Base-by-base conservation (phyloP, 2,797 vertebrate species). In the Tenualosa ilisha region DNA sequence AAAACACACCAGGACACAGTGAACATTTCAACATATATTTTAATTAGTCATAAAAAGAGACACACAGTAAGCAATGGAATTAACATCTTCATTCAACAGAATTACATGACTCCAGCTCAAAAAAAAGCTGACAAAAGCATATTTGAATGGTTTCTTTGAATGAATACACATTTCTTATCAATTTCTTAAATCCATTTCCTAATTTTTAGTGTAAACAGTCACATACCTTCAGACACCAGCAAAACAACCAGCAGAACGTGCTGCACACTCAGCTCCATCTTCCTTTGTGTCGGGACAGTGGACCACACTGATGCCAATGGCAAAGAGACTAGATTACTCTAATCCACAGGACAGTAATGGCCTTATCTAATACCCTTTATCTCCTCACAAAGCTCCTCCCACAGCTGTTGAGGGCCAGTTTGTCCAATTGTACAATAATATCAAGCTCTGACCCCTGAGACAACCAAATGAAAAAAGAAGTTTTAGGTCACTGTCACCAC, bases 181-280 rank as follows among this genome's bases (percentile, higher is more conserved):
- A 72, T 7, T 17, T 37, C 20, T 43, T 22, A 43, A 6, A 75
- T 26, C 4, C 15, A 43, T 43, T 43, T 20, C 24, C 22, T 22
- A 13, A 20, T 37, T 75, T 75, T 20, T 22, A 20, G 22, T 1
- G 22, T 72, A 26, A 79, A 12, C 50, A 72, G 37, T 65, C 94
- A 87, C 89, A 89, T 97, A 97, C 96, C 96, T 96, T 96, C 90
- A 90, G 89, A 92, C 91, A 94, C 94, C 89, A 97, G 93, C 87
- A 96, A 92, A 90, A 96, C 88, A 88, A 92, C 90, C 88, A 97
- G 81, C 90, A 96, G 91, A 90, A 94, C 83, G 54, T 87, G 93
- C 91, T 90, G 88, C 90, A 90, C 92, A 90, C 94, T 91, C 91
- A 87, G 86, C 90, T 75, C 84, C 96, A 97, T 97, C 91, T 93